Evolutionary conservation across 2,797 vertebrate species (phyloP).

Genomic region (Triplophysa yarkandensis): DNA sequence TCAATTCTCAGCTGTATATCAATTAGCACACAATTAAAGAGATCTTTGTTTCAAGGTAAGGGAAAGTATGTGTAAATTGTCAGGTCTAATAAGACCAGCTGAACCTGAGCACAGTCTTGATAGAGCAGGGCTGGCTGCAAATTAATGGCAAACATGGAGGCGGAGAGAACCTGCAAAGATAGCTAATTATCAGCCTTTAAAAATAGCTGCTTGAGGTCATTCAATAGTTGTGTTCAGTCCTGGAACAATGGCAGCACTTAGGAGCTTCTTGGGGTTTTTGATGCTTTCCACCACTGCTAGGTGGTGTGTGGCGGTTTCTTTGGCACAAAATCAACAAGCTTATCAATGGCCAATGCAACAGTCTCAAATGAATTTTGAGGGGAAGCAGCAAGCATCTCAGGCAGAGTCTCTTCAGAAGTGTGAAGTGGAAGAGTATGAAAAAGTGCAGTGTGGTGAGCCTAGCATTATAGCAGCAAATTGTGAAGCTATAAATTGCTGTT

Average conservation of each 20-base stretch:
- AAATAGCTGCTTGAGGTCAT: not conserved
- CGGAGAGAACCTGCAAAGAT: not conserved
- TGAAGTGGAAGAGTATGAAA: constrained; percentile 47
- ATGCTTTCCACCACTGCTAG: not conserved
- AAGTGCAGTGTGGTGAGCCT: constrained; percentile 60
- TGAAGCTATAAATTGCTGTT: constrained; percentile 66
- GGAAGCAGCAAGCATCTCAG: not conserved
- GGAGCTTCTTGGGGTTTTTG: not conserved
- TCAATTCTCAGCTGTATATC: not conserved
- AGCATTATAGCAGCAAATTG: constrained; percentile 42
- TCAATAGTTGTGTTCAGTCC: not conserved
- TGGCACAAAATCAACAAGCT: not conserved
- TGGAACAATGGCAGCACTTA: not conserved
- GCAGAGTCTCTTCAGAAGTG: constrained; percentile 49
- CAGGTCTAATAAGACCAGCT: not conserved
- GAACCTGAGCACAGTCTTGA: not conserved
- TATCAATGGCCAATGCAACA: constrained; percentile 7
- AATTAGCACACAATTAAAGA: not conserved
- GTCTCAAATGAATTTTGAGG: not conserved
- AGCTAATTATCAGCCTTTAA: constrained; percentile 29
- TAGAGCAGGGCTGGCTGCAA: constrained; percentile 25
- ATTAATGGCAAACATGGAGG: constrained; percentile 5
- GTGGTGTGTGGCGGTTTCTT: not conserved
- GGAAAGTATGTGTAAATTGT: not conserved
- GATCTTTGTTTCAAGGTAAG: not conserved